Evolutionary conservation across 2,113 vertebrate genomes (phyloP), one percentile per base, ranked within the genome.

Genomic region (Gila orcuttii): DNA sequence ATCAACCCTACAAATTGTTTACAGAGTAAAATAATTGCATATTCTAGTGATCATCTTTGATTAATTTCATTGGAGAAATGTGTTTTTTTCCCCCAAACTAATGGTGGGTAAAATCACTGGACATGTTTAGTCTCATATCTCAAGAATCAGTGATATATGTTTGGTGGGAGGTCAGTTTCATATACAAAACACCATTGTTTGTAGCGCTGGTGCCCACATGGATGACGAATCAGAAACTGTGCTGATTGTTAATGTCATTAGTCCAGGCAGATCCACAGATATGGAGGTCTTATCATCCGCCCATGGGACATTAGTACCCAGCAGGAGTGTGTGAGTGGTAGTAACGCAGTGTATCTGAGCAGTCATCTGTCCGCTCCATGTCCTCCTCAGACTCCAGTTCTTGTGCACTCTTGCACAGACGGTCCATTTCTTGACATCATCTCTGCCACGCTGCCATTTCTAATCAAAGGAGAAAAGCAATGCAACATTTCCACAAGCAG

Each of bases 401-500:
- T 78, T 3, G 9, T 52, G 47, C 42, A 86, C 60, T 36, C 45
- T 36, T 17, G 8, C 87, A 82, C 82, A 83, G 71, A 88, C 79
- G 85, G 83, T 88, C 57, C 50, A 66, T 88, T 83, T 86, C 8
- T 47, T 50, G 50, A 11, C 31, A 25, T 79, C n/a, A 45, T 59
- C 25, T 74, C 68, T 33, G 33, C 84, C 39, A 28, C 50, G 19
- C 57, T 76, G 76, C 68, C 28, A 69, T 64, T 81, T 47, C 59
- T 75, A 31, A 75, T 85, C 55, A 81, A 86, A 78, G 28, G 23
- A 42, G 78, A 12, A 85, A 82, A 87, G 64, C 69, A 59, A 28
- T 82, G 45, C 47, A 71, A 86, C 86, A 79, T 85, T 77, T 87
- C 19, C 64, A 59, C 73, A 62, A 75, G 83, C 78, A 78, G 78